Percentiles rank a stretch among this genome's conserved stretches.
Conservation (phyloP, 1,140 invertebrate species). For the Ridgeia piscesae region DNA sequence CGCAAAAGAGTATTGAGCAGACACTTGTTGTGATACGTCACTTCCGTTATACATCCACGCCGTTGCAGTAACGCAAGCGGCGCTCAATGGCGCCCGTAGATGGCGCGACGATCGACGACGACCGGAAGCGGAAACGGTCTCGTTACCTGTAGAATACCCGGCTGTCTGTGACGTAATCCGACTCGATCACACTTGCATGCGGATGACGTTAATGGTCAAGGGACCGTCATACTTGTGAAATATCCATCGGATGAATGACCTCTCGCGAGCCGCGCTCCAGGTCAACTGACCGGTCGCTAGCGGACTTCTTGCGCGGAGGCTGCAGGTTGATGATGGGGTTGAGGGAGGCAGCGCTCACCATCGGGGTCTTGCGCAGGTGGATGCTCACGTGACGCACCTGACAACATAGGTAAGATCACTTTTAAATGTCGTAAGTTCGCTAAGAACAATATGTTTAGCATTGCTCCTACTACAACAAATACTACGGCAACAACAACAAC, state of each 20-base stretch:
- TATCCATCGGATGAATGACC: neutral
- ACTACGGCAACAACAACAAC: too few relatives aligned
- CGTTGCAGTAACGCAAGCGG: neutral
- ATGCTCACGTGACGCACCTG: neutral
- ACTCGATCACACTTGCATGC: neutral
- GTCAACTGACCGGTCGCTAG: neutral
- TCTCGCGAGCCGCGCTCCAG: neutral
- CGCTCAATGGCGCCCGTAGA: neutral
- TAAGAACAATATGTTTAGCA: too few relatives aligned
- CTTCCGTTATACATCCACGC: neutral
- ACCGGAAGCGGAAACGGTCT: neutral
- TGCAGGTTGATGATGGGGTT: neutral
- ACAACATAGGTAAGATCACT: neutral
- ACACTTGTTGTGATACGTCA: neutral
- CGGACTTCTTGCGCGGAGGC: neutral
- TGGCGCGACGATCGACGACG: neutral
- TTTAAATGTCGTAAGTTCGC: neutral
- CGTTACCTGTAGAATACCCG: too few relatives aligned
- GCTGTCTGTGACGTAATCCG: neutral
- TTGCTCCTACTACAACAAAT: too few relatives aligned
- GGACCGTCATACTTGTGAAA: neutral
- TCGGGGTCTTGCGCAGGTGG: neutral
- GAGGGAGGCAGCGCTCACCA: neutral
- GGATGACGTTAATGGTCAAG: neutral
- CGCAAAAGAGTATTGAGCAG: neutral